Evolutionary conservation across 2,888 invertebrate genomes (phyloP), one percentile per base, ranked within the genome.

Genomic region (Podabrus alpinus): DNA sequence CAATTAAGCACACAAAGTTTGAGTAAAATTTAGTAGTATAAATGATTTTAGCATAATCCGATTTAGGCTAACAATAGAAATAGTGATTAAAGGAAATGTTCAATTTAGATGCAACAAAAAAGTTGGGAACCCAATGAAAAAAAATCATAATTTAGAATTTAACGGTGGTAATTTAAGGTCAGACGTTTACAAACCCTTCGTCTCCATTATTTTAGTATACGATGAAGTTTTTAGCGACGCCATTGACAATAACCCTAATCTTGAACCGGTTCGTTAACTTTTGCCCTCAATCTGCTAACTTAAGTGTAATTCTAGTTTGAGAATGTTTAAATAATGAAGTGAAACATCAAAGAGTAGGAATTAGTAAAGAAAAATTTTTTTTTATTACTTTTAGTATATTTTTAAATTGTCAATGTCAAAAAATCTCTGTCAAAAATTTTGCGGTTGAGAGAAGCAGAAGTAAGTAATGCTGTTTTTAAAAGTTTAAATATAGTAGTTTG

Each of bases 201-300:
- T 69, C 69, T 59, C 66, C 69, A 73, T 69, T 69, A 73, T 73
- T 73, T 73, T 69, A 69, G 73, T 59, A 73, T 66, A 67, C 68
- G 69, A 73, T 73, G 69, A 73, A 73, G 73, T 73, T 73, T 73
- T 73, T 73, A 73, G 73, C 69, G 66, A 73, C 73, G 68, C 69
- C 66, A 69, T 73, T 69, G 73, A 73, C 69, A 69, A 25, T 73
- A 73, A 73, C 73, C 73, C 69, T 73, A 69, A 73, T 73, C 73
- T 69, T 67, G 69, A 69, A 66, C 19, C 73, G 73, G 73, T 73
- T 73, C 73, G 73, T 73, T 73, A 73, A 73, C 73, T 73, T 66
- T 64, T 66, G 73, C 25, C 69, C 73, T 69, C 69, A 72, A 72
- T 61, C 72, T 68, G 68, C 62, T 68, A 72, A 73, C 62, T 72